Percentiles rank a stretch among this genome's conserved stretches.
These are phyloP conservation scores for Sturnira hondurensis DNA, from an alignment of 2,113 vertebrate species.

Conservation along the genomic window DNA sequence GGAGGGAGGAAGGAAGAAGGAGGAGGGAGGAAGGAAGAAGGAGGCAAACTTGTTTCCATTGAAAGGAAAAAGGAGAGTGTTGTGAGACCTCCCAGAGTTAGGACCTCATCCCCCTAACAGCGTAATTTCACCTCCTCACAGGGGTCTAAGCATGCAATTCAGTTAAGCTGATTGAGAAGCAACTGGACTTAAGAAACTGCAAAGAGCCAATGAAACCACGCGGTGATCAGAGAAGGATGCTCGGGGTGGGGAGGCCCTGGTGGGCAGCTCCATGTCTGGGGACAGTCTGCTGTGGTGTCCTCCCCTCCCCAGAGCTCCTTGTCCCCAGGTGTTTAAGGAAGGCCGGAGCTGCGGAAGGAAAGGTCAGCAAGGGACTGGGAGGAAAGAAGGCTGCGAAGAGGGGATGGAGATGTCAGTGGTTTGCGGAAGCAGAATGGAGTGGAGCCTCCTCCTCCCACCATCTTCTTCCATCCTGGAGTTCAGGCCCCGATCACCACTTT, in stretches of 20 bases:
- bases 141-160: background rate
- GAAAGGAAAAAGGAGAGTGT: background rate
- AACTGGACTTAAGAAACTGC: background rate
- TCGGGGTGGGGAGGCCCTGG: background rate
- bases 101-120: background rate
- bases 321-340: background rate
- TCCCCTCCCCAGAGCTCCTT: background rate
- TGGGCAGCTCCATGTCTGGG: background rate
- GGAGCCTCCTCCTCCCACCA: background rate
- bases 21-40: too few relatives aligned
- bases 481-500: rapidly evolving
- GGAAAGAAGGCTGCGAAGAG: too few relatives aligned
- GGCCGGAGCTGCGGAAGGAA: background rate
- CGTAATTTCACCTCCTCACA: background rate
- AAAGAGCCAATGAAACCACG: background rate
- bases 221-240: background rate
- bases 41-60: background rate
- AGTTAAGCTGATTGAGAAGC: background rate
- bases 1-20: background rate
- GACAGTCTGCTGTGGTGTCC: background rate
- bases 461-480: background rate
- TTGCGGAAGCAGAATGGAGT: background rate
- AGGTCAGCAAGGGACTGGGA: background rate
- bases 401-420: background rate
- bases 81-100: background rate